A percentile compares a stretch with the other conserved stretches of the same genome.
These are phyloP conservation scores for Acleris laterana DNA, from an alignment of 2,888 invertebrate species.

Conservation along the genomic window DNA sequence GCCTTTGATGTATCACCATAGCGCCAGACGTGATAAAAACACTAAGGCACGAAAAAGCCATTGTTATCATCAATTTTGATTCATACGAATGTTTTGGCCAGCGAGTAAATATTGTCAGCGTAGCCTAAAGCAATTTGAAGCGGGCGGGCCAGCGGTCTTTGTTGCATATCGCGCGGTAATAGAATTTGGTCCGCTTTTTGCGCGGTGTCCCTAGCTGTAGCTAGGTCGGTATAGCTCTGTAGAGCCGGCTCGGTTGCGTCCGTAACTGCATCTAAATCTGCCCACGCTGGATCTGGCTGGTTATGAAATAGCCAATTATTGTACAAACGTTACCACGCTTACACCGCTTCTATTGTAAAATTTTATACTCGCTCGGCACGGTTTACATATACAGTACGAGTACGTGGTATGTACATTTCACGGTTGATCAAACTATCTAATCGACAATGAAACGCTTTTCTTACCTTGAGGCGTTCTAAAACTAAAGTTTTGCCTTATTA, in stretches of 20 bases:
- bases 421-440: too few species aligned
- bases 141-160: slow-evolving; percentile 78
- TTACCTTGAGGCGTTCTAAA: not conserved
- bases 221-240: slow-evolving; percentile 63
- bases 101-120: slow-evolving; percentile 77
- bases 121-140: slow-evolving; percentile 82
- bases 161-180: slow-evolving; percentile 83
- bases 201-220: slow-evolving; percentile 53
- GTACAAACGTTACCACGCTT: slow-evolving; percentile 21
- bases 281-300: slow-evolving; percentile 59
- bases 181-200: slow-evolving; percentile 84
- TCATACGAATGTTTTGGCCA: slow-evolving; percentile 66
- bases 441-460: too few species aligned
- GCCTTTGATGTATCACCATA: slow-evolving; percentile 15
- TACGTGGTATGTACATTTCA: not conserved
- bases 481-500: not conserved
- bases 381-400: slow-evolving; percentile 4
- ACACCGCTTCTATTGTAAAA: slow-evolving; percentile 35
- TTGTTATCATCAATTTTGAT: slow-evolving; percentile 55
- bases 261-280: slow-evolving; percentile 81
- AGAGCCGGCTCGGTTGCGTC: slow-evolving; percentile 78
- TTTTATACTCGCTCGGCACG: slow-evolving; percentile 30
- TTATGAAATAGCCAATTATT: slow-evolving; percentile 63
- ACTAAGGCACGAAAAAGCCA: slow-evolving; percentile 32
- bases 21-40: slow-evolving; percentile 22